Base-by-base conservation (phyloP, 1,140 invertebrate genomes). In the Macrosteles quadrilineatus region DNA sequence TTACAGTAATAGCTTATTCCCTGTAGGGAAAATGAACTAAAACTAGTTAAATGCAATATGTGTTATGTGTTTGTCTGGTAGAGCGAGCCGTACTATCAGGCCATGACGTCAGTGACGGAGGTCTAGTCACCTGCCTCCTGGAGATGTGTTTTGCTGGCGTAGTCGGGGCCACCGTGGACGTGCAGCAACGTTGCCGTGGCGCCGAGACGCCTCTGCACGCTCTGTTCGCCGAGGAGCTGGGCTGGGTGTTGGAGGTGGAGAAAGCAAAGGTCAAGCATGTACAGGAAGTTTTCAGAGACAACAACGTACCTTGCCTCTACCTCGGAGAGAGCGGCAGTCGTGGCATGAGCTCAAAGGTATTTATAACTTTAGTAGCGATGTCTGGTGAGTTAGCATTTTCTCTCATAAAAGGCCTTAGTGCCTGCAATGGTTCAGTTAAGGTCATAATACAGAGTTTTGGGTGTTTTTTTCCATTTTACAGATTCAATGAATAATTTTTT, bases 101-200 rank as follows among this genome's bases (percentile, higher is more conserved):
- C 1, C 97, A 99, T 80, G 97, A 99, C 81, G 84, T 99, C 0
- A 98, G 96, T 80, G 97, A 99, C 83, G 97, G 97, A 43, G 97
- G 97, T 27, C 81, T 98, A 2, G 84, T 98, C 31, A 93, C 91
- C 0, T 95, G 92, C 77, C 76, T 97, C 0, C 76, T 98, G 36
- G 97, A 99, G 83, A 98, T 99, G 97, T 90, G 91, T 31, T 96
- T 99, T 78, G 96, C 88, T 72, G 96, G 97, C 64, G 84, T 97
- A 67, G 88, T 90, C 77, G 95, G 95, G 3, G 75, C 96, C 0
- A 77, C 88, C 11, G 77, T 96, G 0, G 83, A 94, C 72, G 77
- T 93, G 6, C 23, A 77, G 76, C 1, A 84, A 88, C n/a, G 85
- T 81, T n/a, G 62, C 72, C 19, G n/a, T 72, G 25, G 14, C 66